A percentile compares a stretch with the other conserved stretches of the same genome.
These are phyloP conservation scores for Peucedramus taeniatus DNA, from an alignment of 2,113 vertebrate species.

Conservation along the genomic window DNA sequence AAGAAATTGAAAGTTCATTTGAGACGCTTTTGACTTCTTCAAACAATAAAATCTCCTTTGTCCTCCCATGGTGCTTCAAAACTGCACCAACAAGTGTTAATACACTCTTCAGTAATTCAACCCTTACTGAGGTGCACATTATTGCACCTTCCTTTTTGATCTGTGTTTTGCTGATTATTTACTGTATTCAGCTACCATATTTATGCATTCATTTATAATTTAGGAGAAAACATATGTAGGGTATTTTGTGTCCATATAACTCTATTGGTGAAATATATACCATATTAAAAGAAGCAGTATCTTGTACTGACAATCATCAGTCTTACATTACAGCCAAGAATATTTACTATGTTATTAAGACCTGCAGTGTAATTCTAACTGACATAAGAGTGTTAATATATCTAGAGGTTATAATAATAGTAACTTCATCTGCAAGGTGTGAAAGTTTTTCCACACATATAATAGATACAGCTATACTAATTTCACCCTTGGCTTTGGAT, in stretches of 20 bases:
- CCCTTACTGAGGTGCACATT: background rate
- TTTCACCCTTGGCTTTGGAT: background rate
- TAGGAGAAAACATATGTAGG: background rate
- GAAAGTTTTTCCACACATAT: background rate
- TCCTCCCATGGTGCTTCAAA: background rate
- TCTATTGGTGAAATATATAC: background rate
- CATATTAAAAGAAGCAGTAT: background rate
- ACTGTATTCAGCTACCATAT: background rate
- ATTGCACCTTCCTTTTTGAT: background rate
- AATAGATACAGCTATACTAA: background rate
- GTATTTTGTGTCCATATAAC: background rate
- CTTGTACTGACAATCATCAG: background rate
- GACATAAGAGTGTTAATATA: background rate
- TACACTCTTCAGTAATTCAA: background rate
- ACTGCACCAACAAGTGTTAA: background rate
- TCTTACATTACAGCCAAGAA: background rate
- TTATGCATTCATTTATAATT: background rate
- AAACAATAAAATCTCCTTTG: background rate
- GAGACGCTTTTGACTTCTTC: background rate
- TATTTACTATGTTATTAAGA: background rate
- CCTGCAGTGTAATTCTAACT: background rate
- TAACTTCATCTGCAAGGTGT: background rate
- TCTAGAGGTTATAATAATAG: background rate
- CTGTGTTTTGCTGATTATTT: background rate
- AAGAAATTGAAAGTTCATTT: background rate